phyloP scores from a whole-genome alignment of 2,888 invertebrate species.

The Polymixis lichenea region DNA sequence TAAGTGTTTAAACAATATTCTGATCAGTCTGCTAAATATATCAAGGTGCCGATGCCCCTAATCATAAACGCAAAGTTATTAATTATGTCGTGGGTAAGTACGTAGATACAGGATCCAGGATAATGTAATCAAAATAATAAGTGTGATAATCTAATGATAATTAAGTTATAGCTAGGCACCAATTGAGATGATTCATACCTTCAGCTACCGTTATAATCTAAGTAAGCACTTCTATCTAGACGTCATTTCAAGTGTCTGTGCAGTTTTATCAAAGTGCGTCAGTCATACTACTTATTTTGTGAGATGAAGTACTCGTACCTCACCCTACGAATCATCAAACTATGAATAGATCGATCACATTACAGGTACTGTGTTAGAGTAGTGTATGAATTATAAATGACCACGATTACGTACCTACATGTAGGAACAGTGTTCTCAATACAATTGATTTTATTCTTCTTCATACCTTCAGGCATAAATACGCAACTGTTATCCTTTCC shows the following conservation, averaged over 20 bases:
- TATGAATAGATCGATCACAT: not conserved
- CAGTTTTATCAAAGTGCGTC: constrained; percentile 22
- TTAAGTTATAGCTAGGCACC: not conserved
- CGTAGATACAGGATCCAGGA: not conserved
- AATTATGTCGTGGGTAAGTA: not conserved
- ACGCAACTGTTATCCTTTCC: not conserved
- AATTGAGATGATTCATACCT: constrained; percentile 19
- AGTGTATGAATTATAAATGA: not conserved
- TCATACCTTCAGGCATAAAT: not conserved
- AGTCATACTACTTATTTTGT: constrained; percentile 27
- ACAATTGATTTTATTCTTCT: too few species aligned
- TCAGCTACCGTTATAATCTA: constrained; percentile 12
- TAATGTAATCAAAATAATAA: constrained; percentile 27
- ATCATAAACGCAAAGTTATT: not conserved
- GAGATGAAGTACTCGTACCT: not conserved
- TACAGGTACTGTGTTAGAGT: not conserved
- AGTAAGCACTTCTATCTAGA: constrained; percentile 20
- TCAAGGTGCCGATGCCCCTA: not conserved
- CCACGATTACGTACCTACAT: not conserved
- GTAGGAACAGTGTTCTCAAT: not conserved
- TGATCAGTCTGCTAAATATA: not conserved
- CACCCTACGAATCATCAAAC: not conserved
- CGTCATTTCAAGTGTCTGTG: constrained; percentile 20
- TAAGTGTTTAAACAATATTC: not conserved
- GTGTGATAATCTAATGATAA: constrained; percentile 17